Base-by-base conservation (phyloP, 2,888 invertebrate species). In the Drosophila formosana region DNA sequence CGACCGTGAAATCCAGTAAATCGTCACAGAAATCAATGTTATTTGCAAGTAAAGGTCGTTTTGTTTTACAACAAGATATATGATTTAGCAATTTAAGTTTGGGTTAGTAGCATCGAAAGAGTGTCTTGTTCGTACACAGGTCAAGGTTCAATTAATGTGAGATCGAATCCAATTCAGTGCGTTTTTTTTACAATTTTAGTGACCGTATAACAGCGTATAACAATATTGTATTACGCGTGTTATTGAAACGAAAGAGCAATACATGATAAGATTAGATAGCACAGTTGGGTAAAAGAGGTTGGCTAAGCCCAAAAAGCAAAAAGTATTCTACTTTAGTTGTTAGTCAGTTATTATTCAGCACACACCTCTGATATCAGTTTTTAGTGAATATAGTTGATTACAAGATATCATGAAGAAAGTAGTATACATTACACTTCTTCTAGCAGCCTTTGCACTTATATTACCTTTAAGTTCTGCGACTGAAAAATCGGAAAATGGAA, bases 181-280 rank as follows among this genome's bases (percentile, higher is more conserved):
- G 11, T 34, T 1, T 11, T 34, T 37, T n/a, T n/a, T 37, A 37
- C 11, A 37, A n/a, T 37, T 37, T 4, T 4, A 37, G 37, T 37
- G 5, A n/a, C n/a, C 11, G 5, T 37, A 37, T 37, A 37, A 37
- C n/a, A n/a, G 37, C 5, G 37, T n/a, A n/a, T 37, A 37, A 37
- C 37, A 37, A 37, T 28, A 26, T 46, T 56, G 4, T 49, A 66
- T 58, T 37, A 39, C 23, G 8, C 34, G 1, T 47, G 13, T 25
- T 39, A 47, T 25, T 68, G 26, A 50, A 56, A 53, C 18, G 3
- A 11, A 30, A 34, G 30, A 47, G 37, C 25, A 51, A 58, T 43
- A 30, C 7, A 46, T 55, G 78, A 76, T 74, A 78, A 76, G 76
- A 76, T 76, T 70, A 76, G 76, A 78, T 70, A 74, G 39, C 30